These are phyloP conservation scores for Aquatica leii DNA, from an alignment of 2,888 invertebrate genomes.

Conservation along the genomic window DNA sequence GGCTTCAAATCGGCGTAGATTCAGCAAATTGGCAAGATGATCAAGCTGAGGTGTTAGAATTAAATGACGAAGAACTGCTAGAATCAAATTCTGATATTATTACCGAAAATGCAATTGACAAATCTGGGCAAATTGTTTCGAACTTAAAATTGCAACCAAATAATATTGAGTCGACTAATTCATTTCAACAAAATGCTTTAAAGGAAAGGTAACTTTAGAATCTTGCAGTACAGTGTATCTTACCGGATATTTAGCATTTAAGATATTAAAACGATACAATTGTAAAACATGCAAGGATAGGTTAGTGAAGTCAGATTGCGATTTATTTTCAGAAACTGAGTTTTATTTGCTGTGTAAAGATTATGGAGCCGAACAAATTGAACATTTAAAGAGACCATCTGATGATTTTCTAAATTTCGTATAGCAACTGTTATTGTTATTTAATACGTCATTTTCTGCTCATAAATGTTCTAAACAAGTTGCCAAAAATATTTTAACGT, in stretches of 20 bases:
- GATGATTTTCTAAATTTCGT: too few relatives aligned
- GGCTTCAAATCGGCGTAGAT: conserved; percentile 26
- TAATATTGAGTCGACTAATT: background rate
- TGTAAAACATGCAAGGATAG: background rate
- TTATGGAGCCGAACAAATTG: too few relatives aligned
- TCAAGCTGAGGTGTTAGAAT: conserved; percentile 18
- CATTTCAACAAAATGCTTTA: too few relatives aligned
- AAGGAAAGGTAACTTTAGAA: background rate
- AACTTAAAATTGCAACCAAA: too few relatives aligned
- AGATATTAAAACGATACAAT: background rate
- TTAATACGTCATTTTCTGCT: too few relatives aligned
- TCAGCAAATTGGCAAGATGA: conserved; percentile 33
- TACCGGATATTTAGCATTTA: conserved; percentile 1
- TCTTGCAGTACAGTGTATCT: background rate
- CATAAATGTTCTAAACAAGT: background rate
- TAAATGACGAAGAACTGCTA: conserved; percentile 6
- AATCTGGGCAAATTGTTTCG: background rate
- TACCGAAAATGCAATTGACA: background rate
- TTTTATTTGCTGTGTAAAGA: background rate
- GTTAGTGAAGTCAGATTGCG: too few relatives aligned
- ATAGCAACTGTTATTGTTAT: too few relatives aligned
- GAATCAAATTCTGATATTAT: background rate
- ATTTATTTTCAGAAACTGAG: background rate
- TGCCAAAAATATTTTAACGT: background rate
- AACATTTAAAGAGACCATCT: too few relatives aligned